Percentiles rank a stretch among this genome's conserved stretches.
phyloP scores from a whole-genome alignment of 2,113 vertebrate genomes.

The Tenebrosternarchus preto region DNA sequence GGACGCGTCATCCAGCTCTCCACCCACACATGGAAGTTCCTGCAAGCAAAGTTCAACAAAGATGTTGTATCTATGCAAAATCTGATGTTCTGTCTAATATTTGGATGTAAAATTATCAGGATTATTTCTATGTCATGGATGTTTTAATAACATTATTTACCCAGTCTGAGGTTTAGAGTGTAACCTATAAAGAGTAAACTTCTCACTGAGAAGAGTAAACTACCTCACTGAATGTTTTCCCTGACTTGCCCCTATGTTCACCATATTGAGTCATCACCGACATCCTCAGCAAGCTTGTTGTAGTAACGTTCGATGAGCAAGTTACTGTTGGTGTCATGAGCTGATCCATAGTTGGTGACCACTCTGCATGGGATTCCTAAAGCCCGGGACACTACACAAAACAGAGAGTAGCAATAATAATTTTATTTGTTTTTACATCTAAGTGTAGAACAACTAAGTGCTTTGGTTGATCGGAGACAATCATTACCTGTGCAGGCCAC shows the following conservation, averaged over 20 bases:
- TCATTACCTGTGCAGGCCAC: constrained; percentile 85
- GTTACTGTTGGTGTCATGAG: constrained; percentile 84
- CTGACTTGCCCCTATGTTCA: constrained; percentile 57
- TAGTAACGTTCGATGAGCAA: constrained; percentile 81
- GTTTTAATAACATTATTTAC: too few relatives aligned
- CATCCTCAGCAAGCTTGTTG: constrained; percentile 59
- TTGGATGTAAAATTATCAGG: not conserved
- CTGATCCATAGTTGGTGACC: constrained; percentile 87
- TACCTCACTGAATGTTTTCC: too few relatives aligned
- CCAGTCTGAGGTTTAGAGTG: too few relatives aligned
- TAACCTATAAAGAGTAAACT: too few relatives aligned
- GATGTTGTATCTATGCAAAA: not conserved
- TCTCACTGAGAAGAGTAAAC: too few relatives aligned
- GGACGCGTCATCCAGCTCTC: constrained; percentile 92
- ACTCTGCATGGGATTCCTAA: constrained; percentile 84
- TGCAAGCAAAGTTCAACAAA: constrained; percentile 53
- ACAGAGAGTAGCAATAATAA: not conserved
- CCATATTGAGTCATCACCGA: constrained; percentile 82
- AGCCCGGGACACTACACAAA: constrained; percentile 78
- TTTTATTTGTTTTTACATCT: too few relatives aligned
- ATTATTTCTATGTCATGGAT: not conserved
- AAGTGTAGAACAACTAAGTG: not conserved
- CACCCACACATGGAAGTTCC: constrained; percentile 95
- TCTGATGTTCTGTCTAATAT: too few relatives aligned
- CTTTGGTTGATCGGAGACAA: not conserved